These are phyloP conservation scores for Ctenicera cuprea DNA, from an alignment of 2,888 invertebrate species.

Conservation along the genomic window DNA sequence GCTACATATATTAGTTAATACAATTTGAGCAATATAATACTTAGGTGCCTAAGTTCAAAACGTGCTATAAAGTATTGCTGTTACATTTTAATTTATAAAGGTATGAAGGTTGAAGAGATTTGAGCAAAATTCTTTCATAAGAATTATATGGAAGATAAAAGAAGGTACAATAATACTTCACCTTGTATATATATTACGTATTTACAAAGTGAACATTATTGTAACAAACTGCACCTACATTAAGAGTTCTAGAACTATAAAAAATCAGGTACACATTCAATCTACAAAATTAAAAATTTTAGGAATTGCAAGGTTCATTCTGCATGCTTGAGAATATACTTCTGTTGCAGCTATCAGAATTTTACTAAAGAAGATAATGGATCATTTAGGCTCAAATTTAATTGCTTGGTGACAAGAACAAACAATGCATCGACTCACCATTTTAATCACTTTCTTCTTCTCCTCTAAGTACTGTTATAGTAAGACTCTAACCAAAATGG, in stretches of 20 bases:
- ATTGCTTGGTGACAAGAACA: too few relatives aligned
- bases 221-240: not conserved
- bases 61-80: conserved; percentile 33
- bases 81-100: conserved; percentile 17
- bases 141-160: conserved; percentile 28
- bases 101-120: conserved; percentile 33
- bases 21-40: conserved; percentile 36
- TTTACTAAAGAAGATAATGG: not conserved
- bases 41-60: conserved; percentile 33
- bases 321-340: conserved; percentile 4
- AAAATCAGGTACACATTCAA: conserved; percentile 34
- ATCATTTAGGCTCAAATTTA: too few relatives aligned
- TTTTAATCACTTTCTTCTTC: too few relatives aligned
- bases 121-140: conserved; percentile 35
- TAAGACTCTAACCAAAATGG: too few relatives aligned
- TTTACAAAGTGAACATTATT: not conserved
- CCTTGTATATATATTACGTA: not conserved
- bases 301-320: conserved; percentile 6
- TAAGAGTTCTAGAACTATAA: not conserved
- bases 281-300: not conserved
- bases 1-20: conserved; percentile 17
- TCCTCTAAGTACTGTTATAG: too few relatives aligned
- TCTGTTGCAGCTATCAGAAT: not conserved
- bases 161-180: not conserved
- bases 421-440: too few relatives aligned